phyloP scores from a whole-genome alignment of 1,140 invertebrate genomes.

The Heterodera schachtii region DNA sequence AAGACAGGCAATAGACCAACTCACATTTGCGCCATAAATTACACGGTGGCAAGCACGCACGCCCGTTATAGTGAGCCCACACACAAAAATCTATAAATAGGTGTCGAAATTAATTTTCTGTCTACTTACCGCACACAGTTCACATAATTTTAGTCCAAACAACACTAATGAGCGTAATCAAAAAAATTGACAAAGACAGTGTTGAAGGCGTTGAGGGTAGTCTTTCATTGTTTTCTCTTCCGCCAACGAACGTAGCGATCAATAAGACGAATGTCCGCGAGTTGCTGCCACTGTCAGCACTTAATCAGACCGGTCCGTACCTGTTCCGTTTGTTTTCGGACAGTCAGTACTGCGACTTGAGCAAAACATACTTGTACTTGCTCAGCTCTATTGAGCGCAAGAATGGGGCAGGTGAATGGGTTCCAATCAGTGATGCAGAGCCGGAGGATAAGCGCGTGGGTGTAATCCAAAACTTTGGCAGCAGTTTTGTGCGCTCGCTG shows the following conservation, averaged over 20 bases:
- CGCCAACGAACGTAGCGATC: slow-evolving; percentile 2
- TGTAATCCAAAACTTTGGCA: slow-evolving; percentile 3
- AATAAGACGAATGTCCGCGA: not conserved
- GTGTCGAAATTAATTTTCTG: too few species aligned
- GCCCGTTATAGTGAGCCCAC: not conserved
- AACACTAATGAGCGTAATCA: not conserved
- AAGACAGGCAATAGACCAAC: not conserved
- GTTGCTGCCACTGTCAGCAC: not conserved
- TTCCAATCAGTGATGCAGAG: not conserved
- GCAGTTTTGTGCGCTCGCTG: not conserved
- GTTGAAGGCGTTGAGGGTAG: slow-evolving; percentile 6
- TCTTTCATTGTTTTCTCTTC: not conserved
- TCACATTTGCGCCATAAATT: not conserved
- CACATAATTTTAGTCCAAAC: too few species aligned
- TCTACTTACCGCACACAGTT: not conserved
- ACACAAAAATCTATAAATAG: slow-evolving; percentile 22
- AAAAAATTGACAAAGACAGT: slow-evolving; percentile 28
- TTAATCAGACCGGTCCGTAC: slow-evolving; percentile 14
- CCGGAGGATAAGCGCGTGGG: not conserved
- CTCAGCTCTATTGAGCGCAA: not conserved
- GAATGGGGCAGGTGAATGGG: not conserved
- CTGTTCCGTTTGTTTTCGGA: slow-evolving; percentile 8
- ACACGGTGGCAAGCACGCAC: not conserved
- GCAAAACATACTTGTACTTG: slow-evolving; percentile 6
- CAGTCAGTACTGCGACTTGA: not conserved